Evolutionary conservation across 2,797 vertebrate genomes (phyloP).

Genomic region (Sebastes oblongus): DNA sequence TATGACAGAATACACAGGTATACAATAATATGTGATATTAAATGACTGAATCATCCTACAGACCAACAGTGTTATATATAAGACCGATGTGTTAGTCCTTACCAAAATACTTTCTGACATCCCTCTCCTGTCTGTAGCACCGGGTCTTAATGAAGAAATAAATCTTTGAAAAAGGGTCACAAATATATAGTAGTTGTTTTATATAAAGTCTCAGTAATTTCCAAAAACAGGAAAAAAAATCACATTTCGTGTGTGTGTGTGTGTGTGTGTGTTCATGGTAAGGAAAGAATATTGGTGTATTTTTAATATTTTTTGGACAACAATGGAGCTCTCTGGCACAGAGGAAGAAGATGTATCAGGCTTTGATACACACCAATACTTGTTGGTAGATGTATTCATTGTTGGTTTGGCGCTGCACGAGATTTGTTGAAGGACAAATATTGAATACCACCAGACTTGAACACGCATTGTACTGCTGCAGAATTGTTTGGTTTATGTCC

Average conservation of each 20-base stretch:
- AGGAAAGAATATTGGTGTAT: neutral
- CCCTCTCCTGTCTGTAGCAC: neutral
- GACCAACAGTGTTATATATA: neutral
- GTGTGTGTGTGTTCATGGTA: neutral
- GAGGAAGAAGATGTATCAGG: neutral
- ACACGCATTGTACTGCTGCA: slow-evolving; percentile 1
- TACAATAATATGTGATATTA: neutral
- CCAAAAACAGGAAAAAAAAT: too few species aligned
- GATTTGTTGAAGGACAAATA: neutral
- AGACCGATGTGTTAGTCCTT: neutral
- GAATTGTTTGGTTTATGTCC: neutral
- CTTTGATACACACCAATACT: neutral
- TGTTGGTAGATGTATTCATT: neutral
- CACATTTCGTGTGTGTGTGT: neutral
- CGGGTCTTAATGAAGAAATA: neutral
- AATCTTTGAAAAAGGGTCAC: neutral
- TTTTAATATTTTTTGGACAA: neutral
- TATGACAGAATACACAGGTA: neutral
- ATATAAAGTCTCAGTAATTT: too few species aligned
- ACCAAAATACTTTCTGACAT: neutral
- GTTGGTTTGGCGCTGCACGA: neutral
- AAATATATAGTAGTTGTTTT: neutral
- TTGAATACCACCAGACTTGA: neutral
- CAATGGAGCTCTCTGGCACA: neutral
- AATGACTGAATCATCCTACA: neutral